These are phyloP conservation scores for Schizopygopsis malacanthus DNA, from an alignment of 2,797 vertebrate genomes.

Conservation along the genomic window DNA sequence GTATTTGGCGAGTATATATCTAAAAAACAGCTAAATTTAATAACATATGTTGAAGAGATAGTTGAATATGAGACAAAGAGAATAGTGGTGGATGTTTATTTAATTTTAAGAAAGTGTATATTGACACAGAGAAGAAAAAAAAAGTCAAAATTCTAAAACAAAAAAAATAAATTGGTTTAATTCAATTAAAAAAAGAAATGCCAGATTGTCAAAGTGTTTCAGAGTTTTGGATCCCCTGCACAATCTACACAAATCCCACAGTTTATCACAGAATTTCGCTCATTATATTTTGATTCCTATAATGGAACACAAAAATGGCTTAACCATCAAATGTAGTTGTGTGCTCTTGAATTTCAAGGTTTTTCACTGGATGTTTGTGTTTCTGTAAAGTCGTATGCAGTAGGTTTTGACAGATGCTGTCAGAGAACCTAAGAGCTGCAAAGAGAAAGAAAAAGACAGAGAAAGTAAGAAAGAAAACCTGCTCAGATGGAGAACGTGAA, in stretches of 20 bases:
- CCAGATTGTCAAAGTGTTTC: not conserved
- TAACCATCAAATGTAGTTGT: not conserved
- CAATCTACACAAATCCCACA: not conserved
- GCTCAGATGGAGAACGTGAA: conserved; percentile 58
- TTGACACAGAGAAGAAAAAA: not conserved
- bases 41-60: not conserved
- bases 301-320: not conserved
- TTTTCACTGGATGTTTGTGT: conserved; percentile 27
- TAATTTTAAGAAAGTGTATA: not conserved
- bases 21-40: not conserved
- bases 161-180: too few species aligned
- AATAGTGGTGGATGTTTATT: not conserved
- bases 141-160: too few species aligned
- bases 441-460: conserved; percentile 14
- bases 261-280: not conserved
- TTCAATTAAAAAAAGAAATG: not conserved
- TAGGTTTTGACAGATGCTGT: conserved; percentile 40
- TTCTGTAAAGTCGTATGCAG: conserved; percentile 3
- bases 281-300: not conserved
- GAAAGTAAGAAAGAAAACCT: conserved; percentile 41
- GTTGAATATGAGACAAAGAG: not conserved
- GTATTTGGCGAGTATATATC: not conserved
- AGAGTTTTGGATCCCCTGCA: not conserved
- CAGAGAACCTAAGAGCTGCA: conserved; percentile 45
- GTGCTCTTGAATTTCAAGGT: conserved; percentile 15